Percentiles rank a stretch among this genome's conserved stretches.
Conservation (phyloP, 2,888 invertebrate genomes). For the Xylophagus ater region DNA sequence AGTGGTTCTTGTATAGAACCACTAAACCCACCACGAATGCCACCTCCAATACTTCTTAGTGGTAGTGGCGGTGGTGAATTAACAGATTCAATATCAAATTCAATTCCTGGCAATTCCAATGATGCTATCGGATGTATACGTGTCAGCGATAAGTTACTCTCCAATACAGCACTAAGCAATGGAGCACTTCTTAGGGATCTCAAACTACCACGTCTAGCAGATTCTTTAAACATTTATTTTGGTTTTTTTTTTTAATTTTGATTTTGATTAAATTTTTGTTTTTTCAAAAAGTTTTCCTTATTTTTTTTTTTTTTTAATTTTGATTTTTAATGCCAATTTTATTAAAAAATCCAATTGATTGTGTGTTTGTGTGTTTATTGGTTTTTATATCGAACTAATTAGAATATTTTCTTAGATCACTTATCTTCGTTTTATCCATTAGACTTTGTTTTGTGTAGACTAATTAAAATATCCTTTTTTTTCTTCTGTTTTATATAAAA, state of each 20-base stretch:
- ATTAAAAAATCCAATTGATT: too few relatives aligned
- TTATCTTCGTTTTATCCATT: too few relatives aligned
- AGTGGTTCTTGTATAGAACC: constrained; percentile 22
- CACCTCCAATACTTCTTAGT: constrained; percentile 28
- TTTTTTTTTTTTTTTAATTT: constrained; percentile 5
- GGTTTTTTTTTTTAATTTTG: constrained; percentile 13
- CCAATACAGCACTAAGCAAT: constrained; percentile 38
- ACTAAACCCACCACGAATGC: too few relatives aligned
- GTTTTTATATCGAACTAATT: too few relatives aligned
- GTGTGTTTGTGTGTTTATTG: too few relatives aligned
- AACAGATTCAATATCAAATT: constrained; percentile 33
- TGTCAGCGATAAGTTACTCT: constrained; percentile 38
- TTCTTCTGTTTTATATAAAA: too few relatives aligned
- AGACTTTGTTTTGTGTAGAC: too few relatives aligned
- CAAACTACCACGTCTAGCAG: constrained; percentile 39
- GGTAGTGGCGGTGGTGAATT: constrained; percentile 28
- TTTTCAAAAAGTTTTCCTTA: constrained; percentile 7
- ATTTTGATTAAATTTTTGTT: constrained; percentile 11
- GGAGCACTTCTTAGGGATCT: constrained; percentile 41
- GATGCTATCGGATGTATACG: constrained; percentile 39
- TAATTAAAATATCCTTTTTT: too few relatives aligned
- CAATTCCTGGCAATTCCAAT: constrained; percentile 37
- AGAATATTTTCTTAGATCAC: too few relatives aligned
- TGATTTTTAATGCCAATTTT: neutral
- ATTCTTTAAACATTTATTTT: constrained; percentile 38